phyloP scores from a whole-genome alignment of 2,113 vertebrate genomes.

The Brachyhypopomus occidentalis region DNA sequence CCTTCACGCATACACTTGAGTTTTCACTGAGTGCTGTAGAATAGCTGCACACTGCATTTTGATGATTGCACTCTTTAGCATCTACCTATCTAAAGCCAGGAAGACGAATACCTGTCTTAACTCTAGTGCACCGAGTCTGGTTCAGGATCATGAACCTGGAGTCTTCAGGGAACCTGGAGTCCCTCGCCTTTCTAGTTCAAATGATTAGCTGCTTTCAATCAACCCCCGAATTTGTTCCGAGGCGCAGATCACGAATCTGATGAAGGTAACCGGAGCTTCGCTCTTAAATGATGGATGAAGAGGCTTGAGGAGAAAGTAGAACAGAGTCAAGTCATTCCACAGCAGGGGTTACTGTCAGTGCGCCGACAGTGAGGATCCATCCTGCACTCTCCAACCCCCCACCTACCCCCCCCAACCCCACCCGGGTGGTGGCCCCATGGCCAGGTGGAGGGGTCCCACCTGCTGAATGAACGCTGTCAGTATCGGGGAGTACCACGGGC shows the following conservation, averaged over 20 bases:
- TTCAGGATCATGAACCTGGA: neutral
- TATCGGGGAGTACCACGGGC: conserved; percentile 79
- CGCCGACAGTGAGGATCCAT: neutral
- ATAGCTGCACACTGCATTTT: neutral
- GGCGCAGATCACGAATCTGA: conserved; percentile 25
- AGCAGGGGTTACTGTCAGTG: conserved; percentile 33
- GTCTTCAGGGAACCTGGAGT: neutral
- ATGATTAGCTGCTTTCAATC: conserved; percentile 36
- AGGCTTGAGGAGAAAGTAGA: conserved; percentile 64
- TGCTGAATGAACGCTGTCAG: conserved; percentile 78
- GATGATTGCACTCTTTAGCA: too few relatives aligned
- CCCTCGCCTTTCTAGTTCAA: neutral
- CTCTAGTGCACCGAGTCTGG: neutral
- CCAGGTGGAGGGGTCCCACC: conserved; percentile 50
- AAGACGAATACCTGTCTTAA: too few relatives aligned
- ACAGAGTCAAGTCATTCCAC: conserved; percentile 47
- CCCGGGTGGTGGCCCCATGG: neutral
- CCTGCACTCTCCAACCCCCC: neutral
- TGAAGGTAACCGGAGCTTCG: conserved; percentile 69
- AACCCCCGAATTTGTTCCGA: conserved; percentile 43
- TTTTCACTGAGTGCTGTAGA: neutral
- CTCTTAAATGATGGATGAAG: conserved; percentile 77
- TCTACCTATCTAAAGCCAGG: too few relatives aligned
- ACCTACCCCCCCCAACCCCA: too few relatives aligned
- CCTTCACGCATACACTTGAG: neutral